These are phyloP conservation scores for Drosophila kepulauana DNA, from an alignment of 1,140 invertebrate species.

Conservation along the genomic window DNA sequence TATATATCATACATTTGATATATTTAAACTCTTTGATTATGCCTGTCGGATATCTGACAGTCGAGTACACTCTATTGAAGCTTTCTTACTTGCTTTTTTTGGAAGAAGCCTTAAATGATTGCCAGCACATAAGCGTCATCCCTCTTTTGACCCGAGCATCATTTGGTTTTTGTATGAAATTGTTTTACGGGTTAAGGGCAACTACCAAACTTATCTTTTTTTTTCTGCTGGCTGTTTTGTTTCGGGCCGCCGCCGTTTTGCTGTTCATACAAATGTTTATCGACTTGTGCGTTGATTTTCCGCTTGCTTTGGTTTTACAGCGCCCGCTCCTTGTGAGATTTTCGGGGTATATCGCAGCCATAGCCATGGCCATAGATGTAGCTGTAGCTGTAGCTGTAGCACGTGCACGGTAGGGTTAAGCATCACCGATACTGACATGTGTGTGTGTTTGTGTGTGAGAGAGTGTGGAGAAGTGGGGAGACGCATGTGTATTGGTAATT, in stretches of 20 bases:
- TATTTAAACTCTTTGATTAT: too few relatives aligned
- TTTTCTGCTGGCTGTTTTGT: conserved; percentile 41
- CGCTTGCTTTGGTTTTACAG: conserved; percentile 77
- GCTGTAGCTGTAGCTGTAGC: conserved; percentile 34
- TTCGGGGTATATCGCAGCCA: conserved; percentile 55
- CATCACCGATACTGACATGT: conserved; percentile 47
- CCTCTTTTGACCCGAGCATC: conserved; percentile 46
- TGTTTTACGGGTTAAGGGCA: conserved; percentile 51
- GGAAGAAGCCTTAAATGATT: conserved; percentile 37
- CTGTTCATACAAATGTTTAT: conserved; percentile 74
- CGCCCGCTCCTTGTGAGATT: conserved; percentile 44
- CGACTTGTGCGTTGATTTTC: conserved; percentile 78
- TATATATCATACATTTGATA: too few relatives aligned
- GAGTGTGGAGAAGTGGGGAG: conserved; percentile 2
- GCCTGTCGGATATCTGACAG: too few relatives aligned
- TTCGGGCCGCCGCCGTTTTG: conserved; percentile 36
- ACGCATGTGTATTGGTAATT: conserved; percentile 77
- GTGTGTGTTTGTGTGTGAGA: conserved; percentile 2
- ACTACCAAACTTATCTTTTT: conserved; percentile 50
- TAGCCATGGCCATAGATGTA: conserved; percentile 8
- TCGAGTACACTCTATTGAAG: too few relatives aligned
- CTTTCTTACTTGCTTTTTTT: background rate
- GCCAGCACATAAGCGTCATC: conserved; percentile 14
- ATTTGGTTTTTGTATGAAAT: conserved; percentile 73
- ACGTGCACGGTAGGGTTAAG: conserved; percentile 75